phyloP scores from a whole-genome alignment of 2,113 vertebrate genomes.

The Deroptyus accipitrinus region DNA sequence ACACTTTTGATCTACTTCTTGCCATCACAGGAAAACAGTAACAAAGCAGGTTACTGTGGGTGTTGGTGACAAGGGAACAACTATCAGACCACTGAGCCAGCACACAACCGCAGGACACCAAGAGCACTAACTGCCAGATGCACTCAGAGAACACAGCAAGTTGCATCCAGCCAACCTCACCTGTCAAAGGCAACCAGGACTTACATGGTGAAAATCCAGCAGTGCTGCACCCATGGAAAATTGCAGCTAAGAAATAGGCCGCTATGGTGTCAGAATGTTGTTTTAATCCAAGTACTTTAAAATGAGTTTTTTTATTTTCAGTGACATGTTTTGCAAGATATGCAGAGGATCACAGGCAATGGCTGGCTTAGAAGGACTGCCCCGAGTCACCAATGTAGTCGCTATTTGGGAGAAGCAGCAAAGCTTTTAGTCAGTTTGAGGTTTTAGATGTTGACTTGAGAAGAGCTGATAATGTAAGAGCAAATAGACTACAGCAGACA shows the following conservation, averaged over 20 bases:
- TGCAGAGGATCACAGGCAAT: neutral
- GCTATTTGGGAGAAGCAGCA: neutral
- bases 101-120: accelerated
- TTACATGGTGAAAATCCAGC: neutral
- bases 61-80: neutral
- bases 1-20: neutral
- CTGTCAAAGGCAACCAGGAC: neutral
- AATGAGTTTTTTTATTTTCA: neutral
- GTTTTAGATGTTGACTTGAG: neutral
- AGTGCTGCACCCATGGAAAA: constrained; percentile 1
- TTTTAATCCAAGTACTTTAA: neutral
- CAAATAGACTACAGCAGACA: neutral
- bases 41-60: neutral
- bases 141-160: neutral
- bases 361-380: neutral
- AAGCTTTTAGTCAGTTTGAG: neutral
- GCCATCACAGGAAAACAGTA: neutral
- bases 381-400: neutral
- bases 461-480: neutral
- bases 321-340: constrained; percentile 19
- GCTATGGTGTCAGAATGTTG: neutral
- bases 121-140: neutral
- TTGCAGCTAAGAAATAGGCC: neutral
- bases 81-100: neutral
- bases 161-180: neutral